Evolutionary conservation across 2,797 vertebrate species (phyloP).

Genomic region (Alectoris magna): DNA sequence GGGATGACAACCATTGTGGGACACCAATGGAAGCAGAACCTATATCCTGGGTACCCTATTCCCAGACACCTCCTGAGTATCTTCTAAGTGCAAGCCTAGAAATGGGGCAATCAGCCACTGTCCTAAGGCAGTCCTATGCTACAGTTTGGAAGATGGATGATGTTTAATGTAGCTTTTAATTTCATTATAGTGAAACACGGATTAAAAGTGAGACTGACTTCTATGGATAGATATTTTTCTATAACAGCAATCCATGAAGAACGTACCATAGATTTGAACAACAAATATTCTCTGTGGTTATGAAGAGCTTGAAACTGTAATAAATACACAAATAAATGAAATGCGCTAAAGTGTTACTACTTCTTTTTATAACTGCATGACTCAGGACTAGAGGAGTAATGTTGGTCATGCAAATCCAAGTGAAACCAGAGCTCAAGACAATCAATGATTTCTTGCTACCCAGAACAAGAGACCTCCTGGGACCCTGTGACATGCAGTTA

Average conservation of each 20-base stretch:
- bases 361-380: background rate
- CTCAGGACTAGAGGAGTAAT: background rate
- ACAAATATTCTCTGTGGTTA: background rate
- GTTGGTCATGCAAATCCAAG: background rate
- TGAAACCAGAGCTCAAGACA: background rate
- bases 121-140: background rate
- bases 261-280: background rate
- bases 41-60: rapidly evolving
- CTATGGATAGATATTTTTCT: background rate
- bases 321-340: background rate
- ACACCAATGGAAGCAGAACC: background rate
- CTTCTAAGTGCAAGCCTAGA: background rate
- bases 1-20: rapidly evolving
- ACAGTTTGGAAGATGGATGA: background rate
- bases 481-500: background rate
- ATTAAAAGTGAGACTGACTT: background rate
- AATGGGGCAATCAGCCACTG: background rate
- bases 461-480: background rate
- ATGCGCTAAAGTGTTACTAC: background rate
- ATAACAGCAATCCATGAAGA: background rate
- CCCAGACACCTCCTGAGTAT: background rate
- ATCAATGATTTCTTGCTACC: background rate
- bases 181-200: background rate
- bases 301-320: background rate
- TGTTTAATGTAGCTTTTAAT: background rate